Evolutionary conservation across 2,113 vertebrate species (phyloP), one percentile per base, ranked within the genome.

Genomic region (Egretta garzetta): DNA sequence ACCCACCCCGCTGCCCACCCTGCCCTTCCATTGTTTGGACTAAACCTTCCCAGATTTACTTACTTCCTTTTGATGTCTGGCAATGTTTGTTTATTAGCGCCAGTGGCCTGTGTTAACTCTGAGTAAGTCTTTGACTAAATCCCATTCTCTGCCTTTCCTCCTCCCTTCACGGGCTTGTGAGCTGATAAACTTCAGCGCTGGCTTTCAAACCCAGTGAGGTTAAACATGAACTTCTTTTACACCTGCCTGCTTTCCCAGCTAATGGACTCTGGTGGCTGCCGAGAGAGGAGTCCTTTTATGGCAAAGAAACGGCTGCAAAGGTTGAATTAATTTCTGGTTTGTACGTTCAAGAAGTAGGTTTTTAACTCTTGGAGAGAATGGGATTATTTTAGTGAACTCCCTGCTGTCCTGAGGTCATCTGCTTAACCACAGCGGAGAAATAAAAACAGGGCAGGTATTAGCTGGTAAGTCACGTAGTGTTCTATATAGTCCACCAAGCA

Each of bases 1-100:
- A 95, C 76, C 64, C 47, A 3, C 83, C 90, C 67, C 24, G 49
- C 86, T 96, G 93, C 93, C 95, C 95, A 92, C 92, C 81, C 89
- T 91, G 96, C 95, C 96, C 88, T 94, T 86, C 96, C 97, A 98
- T 98, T 98, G 97, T 98, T 98, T 97, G 97, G 94, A 95, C 96
- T 96, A 88, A 95, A 94, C 96, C 96, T 97, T 96, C 92, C 96
- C 86, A 95, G 97, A 98, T 97, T 97, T 97, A 96, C 98, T 97
- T 96, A 92, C 92, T 98, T 97, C 96, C 97, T 97, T 98, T 98
- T 98, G 97, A 98, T 95, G 97, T 98, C 96, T 98, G 97, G 91
- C 95, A 95, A 94, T 98, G 97, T 98, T 98, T 98, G 97, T 98
- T 98, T 97, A 98, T 97, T 86, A 98, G 98, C 97, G 97, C 97